Base-by-base conservation (phyloP, 1,140 invertebrate genomes). In the Lepidurus arcticus region DNA sequence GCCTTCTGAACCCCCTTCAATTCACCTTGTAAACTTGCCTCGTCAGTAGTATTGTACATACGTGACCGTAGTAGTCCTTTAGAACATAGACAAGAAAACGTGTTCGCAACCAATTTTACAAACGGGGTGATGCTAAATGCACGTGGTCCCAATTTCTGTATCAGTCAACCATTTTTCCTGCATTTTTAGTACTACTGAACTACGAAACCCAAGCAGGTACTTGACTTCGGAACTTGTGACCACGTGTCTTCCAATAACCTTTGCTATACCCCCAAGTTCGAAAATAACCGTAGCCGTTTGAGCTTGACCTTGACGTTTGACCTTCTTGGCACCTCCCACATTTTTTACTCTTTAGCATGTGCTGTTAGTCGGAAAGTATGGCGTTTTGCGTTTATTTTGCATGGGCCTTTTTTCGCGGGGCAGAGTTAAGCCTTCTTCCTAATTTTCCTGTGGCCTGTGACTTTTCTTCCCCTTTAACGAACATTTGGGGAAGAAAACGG, bases 1-100 rank as follows among this genome's bases (percentile, higher is more conserved):
- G 53, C 16, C n/a, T 13, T 65, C 8, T 21, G 16, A n/a, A 4
- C 6, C 53, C 53, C 53, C 21, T 65, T 13, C 21, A n/a, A 65
- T 16, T 11, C 13, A 65, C 8, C 53, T 21, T 65, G 53, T 65
- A 65, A 65, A 65, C 16, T 65, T 65, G 53, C 53, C 9, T 65
- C 53, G 53, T 65, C 53, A 21, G 53, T 65, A 65, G 53, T 65
- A 7, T 65, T 65, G 53, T 65, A 65, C 53, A 65, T 65, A 65
- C 53, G 53, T 65, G 53, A 65, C n/a, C 53, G 21, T 65, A 65
- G 53, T 65, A 65, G 53, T 65, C 53, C n/a, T 16, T 11, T 65
- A 65, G 53, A 9, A 21, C 21, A 9, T 21, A 65, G 21, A 65
- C 21, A 65, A 65, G 21, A 65, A 65, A 65, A 47, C 34, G 16